Percentiles rank a stretch among this genome's conserved stretches.
Evolutionary conservation across 2,888 invertebrate species (phyloP).

Genomic region (Heterodera filipjevi): DNA sequence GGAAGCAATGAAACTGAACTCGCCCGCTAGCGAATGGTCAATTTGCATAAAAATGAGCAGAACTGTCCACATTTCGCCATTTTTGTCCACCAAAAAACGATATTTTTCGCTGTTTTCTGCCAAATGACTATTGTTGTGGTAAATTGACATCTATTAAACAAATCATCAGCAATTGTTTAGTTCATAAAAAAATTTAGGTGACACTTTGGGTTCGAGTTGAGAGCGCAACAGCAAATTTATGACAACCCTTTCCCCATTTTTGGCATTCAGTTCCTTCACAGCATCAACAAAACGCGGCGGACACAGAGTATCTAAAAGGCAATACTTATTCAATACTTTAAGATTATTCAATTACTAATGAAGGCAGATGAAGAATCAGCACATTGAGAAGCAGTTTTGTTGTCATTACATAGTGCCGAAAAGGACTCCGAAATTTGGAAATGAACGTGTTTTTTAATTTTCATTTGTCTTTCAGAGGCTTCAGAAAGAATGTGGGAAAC

Average conservation of each 20-base stretch:
- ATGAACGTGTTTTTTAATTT: slow-evolving; percentile 8
- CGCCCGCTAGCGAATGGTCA: slow-evolving; percentile 68
- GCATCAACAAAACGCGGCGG: slow-evolving; percentile 10
- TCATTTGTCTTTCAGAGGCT: background rate
- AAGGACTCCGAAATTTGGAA: background rate
- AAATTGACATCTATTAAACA: slow-evolving; percentile 78
- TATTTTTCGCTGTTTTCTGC: slow-evolving; percentile 74
- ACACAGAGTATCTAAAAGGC: background rate
- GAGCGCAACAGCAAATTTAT: slow-evolving; percentile 18
- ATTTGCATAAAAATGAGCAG: slow-evolving; percentile 78
- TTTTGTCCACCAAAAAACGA: slow-evolving; percentile 79
- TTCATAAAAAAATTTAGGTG: background rate
- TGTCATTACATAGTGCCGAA: background rate
- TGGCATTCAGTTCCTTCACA: background rate
- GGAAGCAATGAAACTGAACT: slow-evolving; percentile 46
- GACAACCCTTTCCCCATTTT: slow-evolving; percentile 24
- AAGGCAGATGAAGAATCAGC: background rate
- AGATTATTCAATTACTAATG: background rate
- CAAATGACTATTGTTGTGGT: slow-evolving; percentile 79
- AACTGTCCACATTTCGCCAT: slow-evolving; percentile 87
- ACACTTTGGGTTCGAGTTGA: slow-evolving; percentile 20
- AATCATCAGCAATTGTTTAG: background rate
- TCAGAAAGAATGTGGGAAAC: background rate
- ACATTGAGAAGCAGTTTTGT: background rate
- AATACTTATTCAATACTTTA: background rate